Evolutionary conservation across 2,888 invertebrate genomes (phyloP).

Genomic region (Schizotus pectinicornis): DNA sequence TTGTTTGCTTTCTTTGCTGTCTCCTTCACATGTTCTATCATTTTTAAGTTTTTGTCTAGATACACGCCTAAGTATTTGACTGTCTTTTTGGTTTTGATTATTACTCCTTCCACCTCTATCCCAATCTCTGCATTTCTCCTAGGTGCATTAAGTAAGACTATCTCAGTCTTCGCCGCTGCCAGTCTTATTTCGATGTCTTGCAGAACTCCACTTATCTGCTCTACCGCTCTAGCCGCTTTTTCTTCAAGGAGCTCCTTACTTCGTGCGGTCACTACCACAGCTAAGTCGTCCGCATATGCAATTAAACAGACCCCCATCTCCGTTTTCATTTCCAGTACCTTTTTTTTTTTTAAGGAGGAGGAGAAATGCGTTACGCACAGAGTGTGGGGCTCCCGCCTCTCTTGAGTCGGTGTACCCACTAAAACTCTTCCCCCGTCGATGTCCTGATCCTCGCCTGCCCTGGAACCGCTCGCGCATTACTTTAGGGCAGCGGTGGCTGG

Average conservation of each 20-base stretch:
- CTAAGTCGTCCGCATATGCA: constrained; percentile 29
- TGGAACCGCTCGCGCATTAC: too few species aligned
- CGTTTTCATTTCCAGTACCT: constrained; percentile 13
- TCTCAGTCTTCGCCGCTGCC: not conserved
- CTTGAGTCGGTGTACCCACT: too few species aligned
- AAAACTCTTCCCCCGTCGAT: too few species aligned
- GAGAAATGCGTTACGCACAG: too few species aligned
- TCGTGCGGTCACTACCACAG: not conserved
- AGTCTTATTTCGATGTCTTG: too few species aligned
- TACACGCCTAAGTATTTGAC: constrained; percentile 24
- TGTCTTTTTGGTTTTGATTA: constrained; percentile 1
- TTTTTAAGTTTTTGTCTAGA: constrained; percentile 10
- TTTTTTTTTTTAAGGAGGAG: not conserved
- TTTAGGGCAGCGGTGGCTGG: too few species aligned
- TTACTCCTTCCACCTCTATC: constrained; percentile 1
- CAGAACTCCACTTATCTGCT: too few species aligned
- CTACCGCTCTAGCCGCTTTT: not conserved
- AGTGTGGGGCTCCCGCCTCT: too few species aligned
- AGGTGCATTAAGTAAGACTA: not conserved
- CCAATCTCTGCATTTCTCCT: not conserved
- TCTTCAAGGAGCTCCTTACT: not conserved
- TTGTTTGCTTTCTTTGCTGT: constrained; percentile 19
- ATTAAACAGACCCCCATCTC: constrained; percentile 31
- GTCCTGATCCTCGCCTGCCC: too few species aligned
- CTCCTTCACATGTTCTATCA: too few species aligned